A percentile compares a stretch with the other conserved stretches of the same genome.
phyloP scores from a whole-genome alignment of 2,797 vertebrate genomes.

The Peromyscus eremicus region DNA sequence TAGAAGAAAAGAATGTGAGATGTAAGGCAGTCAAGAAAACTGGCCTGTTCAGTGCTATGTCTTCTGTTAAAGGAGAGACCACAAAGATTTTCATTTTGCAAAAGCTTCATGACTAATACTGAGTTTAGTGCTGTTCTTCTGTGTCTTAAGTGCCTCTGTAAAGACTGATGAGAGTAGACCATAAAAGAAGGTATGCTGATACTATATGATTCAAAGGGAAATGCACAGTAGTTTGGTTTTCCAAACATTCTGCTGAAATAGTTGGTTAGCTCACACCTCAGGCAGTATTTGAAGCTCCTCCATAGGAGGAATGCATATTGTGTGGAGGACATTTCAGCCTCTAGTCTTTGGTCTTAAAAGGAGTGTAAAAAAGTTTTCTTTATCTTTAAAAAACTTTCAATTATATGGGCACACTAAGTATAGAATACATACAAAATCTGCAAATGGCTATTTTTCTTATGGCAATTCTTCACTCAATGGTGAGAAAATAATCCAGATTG shows the following conservation, averaged over 20 bases:
- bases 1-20: conserved; percentile 51
- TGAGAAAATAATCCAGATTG: conserved; percentile 84
- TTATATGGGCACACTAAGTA: conserved; percentile 38
- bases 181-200: not conserved
- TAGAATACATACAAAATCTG: conserved; percentile 68
- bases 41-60: not conserved
- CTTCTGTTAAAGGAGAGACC: not conserved
- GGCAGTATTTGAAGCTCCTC: not conserved
- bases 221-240: not conserved
- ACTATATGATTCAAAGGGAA: not conserved
- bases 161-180: conserved; percentile 11
- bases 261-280: conserved; percentile 27
- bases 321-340: not conserved
- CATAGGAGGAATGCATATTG: not conserved
- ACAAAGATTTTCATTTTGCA: conserved; percentile 35
- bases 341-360: conserved; percentile 52
- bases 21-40: conserved; percentile 7
- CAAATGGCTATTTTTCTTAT: conserved; percentile 72
- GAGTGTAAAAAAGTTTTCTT: conserved; percentile 56
- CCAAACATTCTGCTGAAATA: conserved; percentile 2
- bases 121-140: not conserved
- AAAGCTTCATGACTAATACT: not conserved
- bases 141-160: not conserved
- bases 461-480: conserved; percentile 79
- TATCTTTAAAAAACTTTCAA: conserved; percentile 52